Base-by-base conservation (phyloP, 1,140 invertebrate species). In the Drosophila serrata region DNA sequence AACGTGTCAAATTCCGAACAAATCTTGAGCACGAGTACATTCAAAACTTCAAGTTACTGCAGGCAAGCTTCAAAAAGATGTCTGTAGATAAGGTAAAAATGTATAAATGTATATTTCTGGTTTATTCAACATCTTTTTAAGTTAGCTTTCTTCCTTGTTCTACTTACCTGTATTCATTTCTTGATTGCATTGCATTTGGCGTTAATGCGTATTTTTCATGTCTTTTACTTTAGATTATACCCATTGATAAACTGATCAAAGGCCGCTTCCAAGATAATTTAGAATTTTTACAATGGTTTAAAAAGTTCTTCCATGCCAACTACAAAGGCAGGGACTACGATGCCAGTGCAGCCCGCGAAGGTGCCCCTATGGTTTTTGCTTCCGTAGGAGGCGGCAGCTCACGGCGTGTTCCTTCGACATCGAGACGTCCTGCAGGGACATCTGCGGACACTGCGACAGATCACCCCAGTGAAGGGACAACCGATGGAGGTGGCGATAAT, bases 221-320 rank as follows among this genome's bases (percentile, higher is more conserved):
- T n/a, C 31, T 5, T 8, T 19, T 19, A 8, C 11, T 13, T 8
- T 4, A 51, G 48, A 33, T 99, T 95, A 98, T 99, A 94, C 98
- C 98, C 74, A 98, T 99, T 93, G 98, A 99, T 93, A 98, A 97
- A 94, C 95, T 99, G 93, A 97, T 99, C 91, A 99, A 99, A 94
- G 98, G 98, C 81, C 96, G 97, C 90, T 99, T 99, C 94, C 98
- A 99, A 95, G 99, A 99, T 94, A 99, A 99, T 94, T 99, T 99
- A 95, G 99, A 99, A 94, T 99, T 99, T 94, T 96, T 99, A 69
- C 99, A 99, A 95, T 99, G 99, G 99, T 99, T 99, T 94, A 99
- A 99, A 95, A 99, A 99, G 93, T 75, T 75, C 31, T 35, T 67
- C 2, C 46, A 65, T 15, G 61, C 65, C 45, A 68, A 68, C 31